phyloP scores from a whole-genome alignment of 2,113 vertebrate species.

The Neotoma lepida region DNA sequence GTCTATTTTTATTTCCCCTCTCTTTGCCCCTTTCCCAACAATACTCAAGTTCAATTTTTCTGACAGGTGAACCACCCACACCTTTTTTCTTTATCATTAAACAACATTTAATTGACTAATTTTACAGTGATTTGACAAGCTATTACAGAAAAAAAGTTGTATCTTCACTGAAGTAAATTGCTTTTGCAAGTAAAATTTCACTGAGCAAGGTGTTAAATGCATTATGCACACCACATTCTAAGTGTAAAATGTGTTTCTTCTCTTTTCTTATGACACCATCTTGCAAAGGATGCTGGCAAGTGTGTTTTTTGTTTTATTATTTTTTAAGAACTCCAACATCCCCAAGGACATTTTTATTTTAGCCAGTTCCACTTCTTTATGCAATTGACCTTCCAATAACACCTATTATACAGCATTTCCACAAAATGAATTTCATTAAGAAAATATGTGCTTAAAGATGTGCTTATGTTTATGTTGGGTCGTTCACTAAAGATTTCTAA shows the following conservation, averaged over 20 bases:
- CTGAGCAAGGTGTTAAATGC: conserved; percentile 74
- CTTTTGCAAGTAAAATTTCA: conserved; percentile 73
- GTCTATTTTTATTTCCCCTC: not conserved
- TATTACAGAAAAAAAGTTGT: conserved; percentile 56
- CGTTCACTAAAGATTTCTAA: conserved; percentile 3
- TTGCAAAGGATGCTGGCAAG: conserved; percentile 26
- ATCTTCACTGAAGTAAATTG: conserved; percentile 73
- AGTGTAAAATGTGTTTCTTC: conserved; percentile 66
- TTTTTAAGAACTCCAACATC: not conserved
- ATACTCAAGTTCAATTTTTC: not conserved
- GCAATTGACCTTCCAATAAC: conserved; percentile 43
- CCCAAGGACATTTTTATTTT: conserved; percentile 17
- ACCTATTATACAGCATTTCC: not conserved
- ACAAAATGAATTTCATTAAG: conserved; percentile 30
- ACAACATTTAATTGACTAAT: conserved; percentile 70
- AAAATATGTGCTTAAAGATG: conserved; percentile 19
- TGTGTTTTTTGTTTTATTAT: not conserved
- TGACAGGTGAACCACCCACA: conserved; percentile 51
- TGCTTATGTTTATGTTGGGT: not conserved
- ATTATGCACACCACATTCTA: conserved; percentile 57
- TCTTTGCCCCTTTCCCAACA: not conserved
- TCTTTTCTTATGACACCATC: conserved; percentile 22
- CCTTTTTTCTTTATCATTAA: conserved; percentile 62
- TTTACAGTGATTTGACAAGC: conserved; percentile 73
- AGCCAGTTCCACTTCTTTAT: not conserved